Evolutionary conservation across 2,888 invertebrate genomes (phyloP), one percentile per base, ranked within the genome.

Genomic region (Geotrupes spiniger): DNA sequence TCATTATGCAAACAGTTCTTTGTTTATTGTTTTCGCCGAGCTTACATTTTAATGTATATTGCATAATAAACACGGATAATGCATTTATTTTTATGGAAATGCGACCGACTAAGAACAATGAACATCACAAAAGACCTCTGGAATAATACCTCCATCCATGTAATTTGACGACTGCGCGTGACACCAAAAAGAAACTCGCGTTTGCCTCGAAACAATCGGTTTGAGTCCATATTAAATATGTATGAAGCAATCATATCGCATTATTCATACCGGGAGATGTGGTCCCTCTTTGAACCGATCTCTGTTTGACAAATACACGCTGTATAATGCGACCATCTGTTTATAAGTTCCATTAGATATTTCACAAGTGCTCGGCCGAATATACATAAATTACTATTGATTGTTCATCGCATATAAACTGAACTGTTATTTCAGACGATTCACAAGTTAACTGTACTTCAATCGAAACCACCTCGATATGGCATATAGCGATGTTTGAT

Each of bases 181-280:
- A 54, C 54, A 54, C 49, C 49, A 56, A 54, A 56, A 56, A 52
- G 54, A 48, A 56, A 54, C 50, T 41, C 48, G 48, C 54, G 52
- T 53, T 50, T 51, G 51, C 49, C 44, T 42, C 53, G 51, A 56
- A 52, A 56, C 59, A 59, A 61, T 61, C 59, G 56, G 58, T 59
- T 59, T 57, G 59, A 59, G 60, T 57, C 52, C 54, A 59, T 59
- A 56, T 62, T 65, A 65, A 65, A 65, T 64, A 64, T 65, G 63
- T 64, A 65, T 65, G 63, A 65, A 60, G 63, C 65, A 65, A 64
- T 65, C 63, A 65, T 64, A 63, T 62, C 63, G 61, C 62, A 63
- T 65, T 65, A 65, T 65, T 65, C 63, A 65, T 65, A 62, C 58
- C 49, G 55, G 46, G 26, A 52, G 52, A 55, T 50, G 51, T 49